Evolutionary conservation across 37 sponge, comb jelly and placozoan genomes (phyloP), one percentile per base, ranked within the genome.

Genomic region (Halisarca cf. caerulea): DNA sequence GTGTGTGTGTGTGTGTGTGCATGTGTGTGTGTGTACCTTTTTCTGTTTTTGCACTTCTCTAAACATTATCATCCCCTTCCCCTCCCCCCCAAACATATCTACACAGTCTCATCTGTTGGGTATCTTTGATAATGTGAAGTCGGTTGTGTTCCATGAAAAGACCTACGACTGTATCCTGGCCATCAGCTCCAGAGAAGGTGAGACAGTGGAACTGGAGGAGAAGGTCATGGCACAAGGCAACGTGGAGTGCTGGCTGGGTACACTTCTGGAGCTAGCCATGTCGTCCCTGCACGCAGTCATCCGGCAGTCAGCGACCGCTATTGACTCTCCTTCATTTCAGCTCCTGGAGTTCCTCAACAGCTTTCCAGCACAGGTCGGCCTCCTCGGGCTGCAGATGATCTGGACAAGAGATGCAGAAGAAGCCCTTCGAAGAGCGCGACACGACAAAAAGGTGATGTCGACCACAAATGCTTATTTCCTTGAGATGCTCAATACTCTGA

Each of bases 381-480:
- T 98, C 36, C 91, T 98, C 15, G 98, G 96, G 18, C 87, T 98
- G 30, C 98, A 98, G 84, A 93, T 98, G 92, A 42, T 95, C 25
- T 98, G 98, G 98, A 98, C 98, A 2, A 78, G 92, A 58, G 94
- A 98, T 72, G 88, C 96, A 23, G 96, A 98, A 69, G 58, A 38
- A 20, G 98, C 96, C 3, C 88, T 98, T 37, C 81, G 59, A 35
- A 85, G 55, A 41, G 94, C 94, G 66, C 90, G 93, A 34, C 47
- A 51, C 25, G 94, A 98, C 84, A 98, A 91, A 91, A 91, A 86
- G 34, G 87, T 92, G 4, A 94, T 97, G 95, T 27, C 58, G 0
- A 62, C 83, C 1, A 97, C 95, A 0, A 91, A 97, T 47, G 54
- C 84, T 0, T 88, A 81, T 58, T 97, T 97, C 66, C 80, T 94